Base-by-base conservation (phyloP, 2,888 invertebrate genomes). In the Malthinus flaveolus region DNA sequence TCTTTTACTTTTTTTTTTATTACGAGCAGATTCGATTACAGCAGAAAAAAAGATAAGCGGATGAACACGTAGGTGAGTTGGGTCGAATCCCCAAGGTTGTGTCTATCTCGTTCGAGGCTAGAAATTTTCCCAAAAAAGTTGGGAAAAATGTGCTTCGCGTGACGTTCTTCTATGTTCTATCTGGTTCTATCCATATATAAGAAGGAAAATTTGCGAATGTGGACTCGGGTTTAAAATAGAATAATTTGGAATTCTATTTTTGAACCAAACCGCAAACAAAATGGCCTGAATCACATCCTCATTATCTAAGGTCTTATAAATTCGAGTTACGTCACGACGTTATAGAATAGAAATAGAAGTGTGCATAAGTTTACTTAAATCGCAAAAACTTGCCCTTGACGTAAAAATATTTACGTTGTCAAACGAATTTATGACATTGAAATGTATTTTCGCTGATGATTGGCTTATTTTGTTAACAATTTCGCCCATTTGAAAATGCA, bases 61-160 rank as follows among this genome's bases (percentile, higher is more conserved):
- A 23, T 5, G 3, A 23, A 23, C 23, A 23, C 46, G 36, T 50
- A 57, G 63, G 60, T 63, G 60, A 56, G 54, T 48, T 49, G 55
- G 60, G 60, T 58, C 63, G 56, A 56, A 61, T 61, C 51, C 60
- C 51, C 60, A 63, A 63, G 63, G 63, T 58, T 48, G 55, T 50
- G 49, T 48, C 51, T 47, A 49, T 48, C 51, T 47, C 45, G 42
- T 56, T 59, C 61, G 61, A 56, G 63, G 56, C 56, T 49, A 13
- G 34, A 56, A 59, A 59, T 56, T 62, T 54, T 36, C 31, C 42
- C 45, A 46, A 31, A 23, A 23, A 23, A 23, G 5, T 23, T 3
- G 5, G n/a, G 13, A 47, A 32, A 47, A 47, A 5, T 7, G 35
- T 33, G 23, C 5, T 23, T 5, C 5, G 10, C 36, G 23, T 23